Percentiles rank a stretch among this genome's conserved stretches.
Conservation (phyloP, 1,140 invertebrate species). For the Phymorhynchus buccinoides region DNA sequence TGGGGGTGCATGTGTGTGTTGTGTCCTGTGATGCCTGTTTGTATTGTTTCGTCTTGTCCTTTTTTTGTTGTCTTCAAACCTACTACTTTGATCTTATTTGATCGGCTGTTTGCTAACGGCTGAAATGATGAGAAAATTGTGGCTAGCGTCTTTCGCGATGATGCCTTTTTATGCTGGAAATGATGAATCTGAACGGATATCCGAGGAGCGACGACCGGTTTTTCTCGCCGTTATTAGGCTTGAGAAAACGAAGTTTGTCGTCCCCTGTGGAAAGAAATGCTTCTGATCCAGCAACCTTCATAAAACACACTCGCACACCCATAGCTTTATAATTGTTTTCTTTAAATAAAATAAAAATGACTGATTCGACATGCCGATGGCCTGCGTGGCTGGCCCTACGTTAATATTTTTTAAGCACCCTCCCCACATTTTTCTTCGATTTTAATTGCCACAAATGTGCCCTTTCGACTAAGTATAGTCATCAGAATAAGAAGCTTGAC, state of each 20-base stretch:
- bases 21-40: background rate
- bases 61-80: background rate
- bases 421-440: too few relatives aligned
- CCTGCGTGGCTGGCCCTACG: too few relatives aligned
- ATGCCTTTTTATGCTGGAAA: background rate
- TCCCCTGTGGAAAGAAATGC: background rate
- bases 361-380: too few relatives aligned
- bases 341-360: too few relatives aligned
- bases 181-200: constrained; percentile 3
- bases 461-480: too few relatives aligned
- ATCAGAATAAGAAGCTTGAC: too few relatives aligned
- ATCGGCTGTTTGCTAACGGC: background rate
- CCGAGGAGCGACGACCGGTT: background rate
- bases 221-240: background rate
- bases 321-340: too few relatives aligned
- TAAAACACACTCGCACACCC: too few relatives aligned
- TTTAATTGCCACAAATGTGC: too few relatives aligned
- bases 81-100: background rate
- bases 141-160: background rate
- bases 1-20: background rate
- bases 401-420: too few relatives aligned
- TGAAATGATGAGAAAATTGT: constrained; percentile 4
- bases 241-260: background rate
- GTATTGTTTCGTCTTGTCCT: background rate
- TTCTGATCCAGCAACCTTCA: background rate